Evolutionary conservation across 2,888 invertebrate species (phyloP).

Genomic region (Hydrotaea cyrtoneurina): DNA sequence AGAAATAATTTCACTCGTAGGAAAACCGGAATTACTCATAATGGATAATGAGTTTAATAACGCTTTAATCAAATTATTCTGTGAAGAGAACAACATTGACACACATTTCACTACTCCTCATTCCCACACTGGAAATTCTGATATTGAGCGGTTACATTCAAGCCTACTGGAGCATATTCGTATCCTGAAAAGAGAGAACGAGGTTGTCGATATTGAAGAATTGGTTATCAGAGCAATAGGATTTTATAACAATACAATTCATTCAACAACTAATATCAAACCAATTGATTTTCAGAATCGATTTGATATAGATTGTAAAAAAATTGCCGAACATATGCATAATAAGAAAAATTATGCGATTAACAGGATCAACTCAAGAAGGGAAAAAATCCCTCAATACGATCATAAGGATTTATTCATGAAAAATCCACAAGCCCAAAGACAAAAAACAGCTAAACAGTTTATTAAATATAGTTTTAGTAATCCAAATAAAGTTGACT

Average conservation of each 20-base stretch:
- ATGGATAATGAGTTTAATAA: constrained; percentile 65
- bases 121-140: constrained; percentile 60
- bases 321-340: constrained; percentile 9
- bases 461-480: constrained; percentile 18
- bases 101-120: constrained; percentile 59
- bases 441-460: constrained; percentile 32
- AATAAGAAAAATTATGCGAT: constrained; percentile 36
- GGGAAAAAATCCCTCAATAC: constrained; percentile 3
- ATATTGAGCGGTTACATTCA: constrained; percentile 45
- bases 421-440: constrained; percentile 40
- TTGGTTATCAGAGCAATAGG: constrained; percentile 57
- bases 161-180: constrained; percentile 47
- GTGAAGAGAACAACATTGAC: constrained; percentile 33
- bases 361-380: constrained; percentile 18
- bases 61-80: constrained; percentile 51
- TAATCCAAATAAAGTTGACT: constrained; percentile 35
- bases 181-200: constrained; percentile 45
- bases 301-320: constrained; percentile 35
- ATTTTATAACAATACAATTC: constrained; percentile 62
- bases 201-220: constrained; percentile 51
- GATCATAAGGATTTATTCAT: constrained; percentile 31
- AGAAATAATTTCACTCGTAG: constrained; percentile 39
- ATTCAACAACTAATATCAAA: constrained; percentile 52
- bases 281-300: constrained; percentile 59
- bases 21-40: constrained; percentile 45